phyloP scores from a whole-genome alignment of 2,797 vertebrate species.

The Ispidina picta region DNA sequence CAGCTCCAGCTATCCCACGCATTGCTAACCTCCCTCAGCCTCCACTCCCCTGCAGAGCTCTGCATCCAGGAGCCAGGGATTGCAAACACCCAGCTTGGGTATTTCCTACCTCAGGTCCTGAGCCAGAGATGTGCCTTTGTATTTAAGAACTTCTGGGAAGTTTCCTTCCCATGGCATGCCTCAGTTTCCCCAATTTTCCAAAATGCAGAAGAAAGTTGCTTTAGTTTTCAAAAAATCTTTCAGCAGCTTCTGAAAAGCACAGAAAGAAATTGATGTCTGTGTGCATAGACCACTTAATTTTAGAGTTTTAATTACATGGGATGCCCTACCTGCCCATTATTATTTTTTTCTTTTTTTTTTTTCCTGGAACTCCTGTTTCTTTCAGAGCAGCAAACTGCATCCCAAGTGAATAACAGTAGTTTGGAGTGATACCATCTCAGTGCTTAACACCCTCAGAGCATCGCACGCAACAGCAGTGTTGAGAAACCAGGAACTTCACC shows the following conservation, averaged over 20 bases:
- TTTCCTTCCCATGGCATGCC: neutral
- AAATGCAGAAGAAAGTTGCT: neutral
- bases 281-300: neutral
- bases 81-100: neutral
- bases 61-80: neutral
- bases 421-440: constrained; percentile 20
- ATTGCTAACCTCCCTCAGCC: neutral
- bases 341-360: neutral
- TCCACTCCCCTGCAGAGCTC: neutral
- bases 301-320: neutral
- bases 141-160: neutral
- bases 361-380: neutral
- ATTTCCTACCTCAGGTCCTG: neutral
- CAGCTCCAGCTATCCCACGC: neutral
- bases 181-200: neutral
- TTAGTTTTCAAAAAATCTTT: neutral
- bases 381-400: neutral
- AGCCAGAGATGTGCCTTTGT: neutral
- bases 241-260: neutral
- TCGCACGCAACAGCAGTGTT: constrained; percentile 19
- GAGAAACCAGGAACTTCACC: constrained; percentile 50
- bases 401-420: neutral
- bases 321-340: neutral
- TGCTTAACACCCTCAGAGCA: constrained; percentile 2
- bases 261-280: neutral